These are phyloP conservation scores for Trididemnum miniatum DNA, from an alignment of 23 tunicate genomes.

Conservation along the genomic window DNA sequence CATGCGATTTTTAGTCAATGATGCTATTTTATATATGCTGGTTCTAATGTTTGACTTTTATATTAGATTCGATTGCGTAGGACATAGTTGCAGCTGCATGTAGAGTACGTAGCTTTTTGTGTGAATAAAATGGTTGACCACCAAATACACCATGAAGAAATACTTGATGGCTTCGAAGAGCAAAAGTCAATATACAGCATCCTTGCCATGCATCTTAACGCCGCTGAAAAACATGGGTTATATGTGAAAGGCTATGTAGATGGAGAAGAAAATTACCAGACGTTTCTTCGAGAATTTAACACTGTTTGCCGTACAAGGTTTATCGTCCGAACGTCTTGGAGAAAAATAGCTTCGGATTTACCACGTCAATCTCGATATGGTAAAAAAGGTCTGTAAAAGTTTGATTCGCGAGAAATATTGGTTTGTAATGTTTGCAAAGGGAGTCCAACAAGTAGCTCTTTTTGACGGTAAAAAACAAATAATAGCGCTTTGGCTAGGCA, in stretches of 20 bases:
- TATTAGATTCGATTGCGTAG: too few relatives aligned
- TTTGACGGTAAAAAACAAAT: too few relatives aligned
- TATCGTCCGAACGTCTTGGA: slow-evolving; percentile 65
- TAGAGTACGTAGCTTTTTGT: not conserved
- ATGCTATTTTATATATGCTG: too few relatives aligned
- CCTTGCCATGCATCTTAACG: slow-evolving; percentile 52
- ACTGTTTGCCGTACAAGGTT: slow-evolving; percentile 61
- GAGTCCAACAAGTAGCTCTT: too few relatives aligned
- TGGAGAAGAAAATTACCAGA: slow-evolving; percentile 54
- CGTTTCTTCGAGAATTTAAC: slow-evolving; percentile 51
- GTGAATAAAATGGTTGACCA: slow-evolving; percentile 11
- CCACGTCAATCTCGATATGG: slow-evolving; percentile 56
- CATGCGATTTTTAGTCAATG: too few relatives aligned
- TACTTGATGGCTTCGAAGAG: not conserved
- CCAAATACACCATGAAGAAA: slow-evolving; percentile 19
- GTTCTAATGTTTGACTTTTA: too few relatives aligned
- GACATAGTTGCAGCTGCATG: too few relatives aligned
- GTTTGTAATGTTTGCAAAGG: too few relatives aligned
- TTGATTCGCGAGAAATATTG: too few relatives aligned
- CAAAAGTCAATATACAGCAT: slow-evolving; percentile 56
- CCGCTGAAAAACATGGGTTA: slow-evolving; percentile 48
- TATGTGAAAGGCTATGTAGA: slow-evolving; percentile 63
- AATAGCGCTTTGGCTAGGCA: too few relatives aligned
- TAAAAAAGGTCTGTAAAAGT: slow-evolving; percentile 46
- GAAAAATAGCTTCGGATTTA: slow-evolving; percentile 43